Conservation (phyloP, 2,888 invertebrate species). For the Ditula angustiorana region DNA sequence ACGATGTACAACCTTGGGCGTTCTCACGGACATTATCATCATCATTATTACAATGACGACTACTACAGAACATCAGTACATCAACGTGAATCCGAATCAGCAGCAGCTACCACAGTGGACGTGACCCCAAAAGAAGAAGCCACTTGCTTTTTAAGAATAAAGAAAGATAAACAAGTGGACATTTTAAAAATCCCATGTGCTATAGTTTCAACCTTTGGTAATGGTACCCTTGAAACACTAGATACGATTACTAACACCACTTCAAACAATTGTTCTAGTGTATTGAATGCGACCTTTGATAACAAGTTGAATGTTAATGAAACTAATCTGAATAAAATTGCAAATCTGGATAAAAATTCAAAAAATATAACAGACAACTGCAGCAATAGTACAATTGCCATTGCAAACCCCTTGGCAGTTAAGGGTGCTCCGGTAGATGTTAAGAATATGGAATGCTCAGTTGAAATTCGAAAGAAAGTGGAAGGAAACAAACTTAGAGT, state of each 20-base stretch:
- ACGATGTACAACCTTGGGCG: constrained; percentile 44
- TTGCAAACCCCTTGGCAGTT: constrained; percentile 39
- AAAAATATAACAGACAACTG: constrained; percentile 2
- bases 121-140: constrained; percentile 21
- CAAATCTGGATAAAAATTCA: background rate
- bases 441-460: constrained; percentile 35
- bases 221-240: background rate
- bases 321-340: background rate
- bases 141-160: constrained; percentile 22
- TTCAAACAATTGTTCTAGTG: constrained; percentile 20
- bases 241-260: background rate
- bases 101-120: background rate
- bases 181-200: constrained; percentile 42
- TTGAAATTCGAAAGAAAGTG: constrained; percentile 37
- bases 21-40: constrained; percentile 38
- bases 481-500: constrained; percentile 1
- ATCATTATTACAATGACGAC: constrained; percentile 42
- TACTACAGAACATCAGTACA: constrained; percentile 24
- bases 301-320: background rate
- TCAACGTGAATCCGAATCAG: background rate
- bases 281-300: background rate
- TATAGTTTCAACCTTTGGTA: constrained; percentile 43
- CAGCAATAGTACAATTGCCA: constrained; percentile 1
- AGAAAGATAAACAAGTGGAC: constrained; percentile 28
- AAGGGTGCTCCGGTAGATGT: constrained; percentile 36